These are phyloP conservation scores for Callospermophilus lateralis DNA, from an alignment of 2,113 vertebrate genomes.

Conservation along the genomic window DNA sequence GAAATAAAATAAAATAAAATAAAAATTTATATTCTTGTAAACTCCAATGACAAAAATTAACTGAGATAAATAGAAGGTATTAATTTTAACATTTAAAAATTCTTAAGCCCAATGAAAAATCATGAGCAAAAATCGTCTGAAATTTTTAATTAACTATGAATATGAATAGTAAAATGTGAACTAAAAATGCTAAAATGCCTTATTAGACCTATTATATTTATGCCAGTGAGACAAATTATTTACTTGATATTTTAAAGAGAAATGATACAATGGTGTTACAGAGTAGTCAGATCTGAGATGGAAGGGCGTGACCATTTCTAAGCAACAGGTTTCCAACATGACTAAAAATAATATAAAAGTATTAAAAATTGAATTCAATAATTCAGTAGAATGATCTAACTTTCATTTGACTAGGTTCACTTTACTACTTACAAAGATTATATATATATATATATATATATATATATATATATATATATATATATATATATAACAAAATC, in stretches of 20 bases:
- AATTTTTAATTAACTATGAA: background rate
- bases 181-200: background rate
- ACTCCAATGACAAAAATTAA: background rate
- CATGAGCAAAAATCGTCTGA: background rate
- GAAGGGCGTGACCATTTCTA: background rate
- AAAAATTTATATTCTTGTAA: background rate
- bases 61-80: background rate
- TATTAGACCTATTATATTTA: background rate
- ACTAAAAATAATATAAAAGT: background rate
- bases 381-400: background rate
- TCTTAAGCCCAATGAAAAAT: background rate
- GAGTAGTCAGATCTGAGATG: background rate
- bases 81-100: background rate
- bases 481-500: background rate
- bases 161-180: background rate
- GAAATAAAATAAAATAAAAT: slow-evolving; percentile 1
- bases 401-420: background rate
- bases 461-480: too few relatives aligned
- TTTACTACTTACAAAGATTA: background rate
- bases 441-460: too few relatives aligned
- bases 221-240: background rate
- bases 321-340: background rate
- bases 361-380: slow-evolving; percentile 4
- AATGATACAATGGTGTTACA: background rate
- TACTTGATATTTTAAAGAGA: background rate